phyloP scores from a whole-genome alignment of 2,888 invertebrate genomes.

The Reticulitermes lucifugus region DNA sequence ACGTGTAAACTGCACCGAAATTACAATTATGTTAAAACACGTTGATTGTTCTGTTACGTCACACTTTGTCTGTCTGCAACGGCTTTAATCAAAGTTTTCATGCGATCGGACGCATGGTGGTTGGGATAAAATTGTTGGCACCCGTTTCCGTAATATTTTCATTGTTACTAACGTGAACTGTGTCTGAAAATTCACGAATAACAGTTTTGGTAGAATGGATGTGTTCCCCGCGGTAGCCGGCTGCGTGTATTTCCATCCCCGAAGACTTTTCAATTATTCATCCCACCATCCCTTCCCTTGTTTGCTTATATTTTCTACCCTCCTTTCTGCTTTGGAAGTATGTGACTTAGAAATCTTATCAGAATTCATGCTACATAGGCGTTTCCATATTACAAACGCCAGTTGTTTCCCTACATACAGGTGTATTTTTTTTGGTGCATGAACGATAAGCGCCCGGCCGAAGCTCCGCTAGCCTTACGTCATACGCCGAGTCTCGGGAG shows the following conservation, averaged over 20 bases:
- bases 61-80: no score
- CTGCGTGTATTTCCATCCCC: background rate
- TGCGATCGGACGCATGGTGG: no score
- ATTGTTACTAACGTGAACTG: background rate
- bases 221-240: background rate
- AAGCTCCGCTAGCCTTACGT: no score
- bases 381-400: background rate
- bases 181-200: background rate
- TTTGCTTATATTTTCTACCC: background rate
- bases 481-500: no score
- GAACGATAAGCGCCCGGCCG: no score
- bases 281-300: background rate
- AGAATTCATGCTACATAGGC: background rate
- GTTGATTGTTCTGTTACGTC: no score
- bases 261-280: slow-evolving; percentile 21
- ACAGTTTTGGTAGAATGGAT: background rate
- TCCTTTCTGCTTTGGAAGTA: slow-evolving; percentile 5
- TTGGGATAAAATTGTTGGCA: no score
- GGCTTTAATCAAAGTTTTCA: no score
- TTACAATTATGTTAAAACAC: no score
- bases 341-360: background rate
- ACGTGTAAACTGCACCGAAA: no score
- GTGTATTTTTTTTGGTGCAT: no score
- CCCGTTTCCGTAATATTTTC: no score
- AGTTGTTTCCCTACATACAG: background rate